Evolutionary conservation across 2,888 invertebrate species (phyloP).

Genomic region (Mythimna albipuncta): DNA sequence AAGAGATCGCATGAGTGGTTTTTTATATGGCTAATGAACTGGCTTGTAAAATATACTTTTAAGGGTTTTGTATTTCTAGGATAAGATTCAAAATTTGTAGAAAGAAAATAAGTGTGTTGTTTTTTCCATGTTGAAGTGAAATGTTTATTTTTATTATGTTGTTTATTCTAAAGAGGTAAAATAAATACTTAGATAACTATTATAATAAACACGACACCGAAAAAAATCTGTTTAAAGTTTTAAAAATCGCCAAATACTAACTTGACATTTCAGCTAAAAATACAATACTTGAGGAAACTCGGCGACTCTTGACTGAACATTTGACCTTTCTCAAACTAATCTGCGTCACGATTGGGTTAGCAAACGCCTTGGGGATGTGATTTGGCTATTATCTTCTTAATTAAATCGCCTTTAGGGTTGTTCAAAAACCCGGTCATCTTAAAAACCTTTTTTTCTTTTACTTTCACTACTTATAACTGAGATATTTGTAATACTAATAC

Average conservation of each 20-base stretch:
- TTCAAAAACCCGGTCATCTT: background rate
- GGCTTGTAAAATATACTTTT: no score
- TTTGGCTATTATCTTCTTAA: constrained; percentile 46
- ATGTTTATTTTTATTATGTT: background rate
- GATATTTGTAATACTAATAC: no score
- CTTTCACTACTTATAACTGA: no score
- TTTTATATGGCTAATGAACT: no score
- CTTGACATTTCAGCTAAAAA: constrained; percentile 6
- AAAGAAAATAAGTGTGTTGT: no score
- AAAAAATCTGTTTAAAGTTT: background rate
- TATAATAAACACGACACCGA: background rate
- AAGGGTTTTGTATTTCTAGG: no score
- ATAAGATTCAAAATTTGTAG: no score
- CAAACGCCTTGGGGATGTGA: constrained; percentile 34
- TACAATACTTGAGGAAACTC: background rate
- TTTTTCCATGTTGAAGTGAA: no score
- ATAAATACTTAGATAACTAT: background rate
- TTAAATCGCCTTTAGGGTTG: constrained; percentile 46
- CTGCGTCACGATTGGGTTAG: constrained; percentile 47
- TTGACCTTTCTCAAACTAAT: constrained; percentile 40
- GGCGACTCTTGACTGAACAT: background rate
- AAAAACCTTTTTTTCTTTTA: background rate
- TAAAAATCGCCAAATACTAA: background rate
- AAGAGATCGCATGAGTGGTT: no score
- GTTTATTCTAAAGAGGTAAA: background rate